Evolutionary conservation across 2,888 invertebrate species (phyloP), one percentile per base, ranked within the genome.

Genomic region (Gnatocerus cornutus): DNA sequence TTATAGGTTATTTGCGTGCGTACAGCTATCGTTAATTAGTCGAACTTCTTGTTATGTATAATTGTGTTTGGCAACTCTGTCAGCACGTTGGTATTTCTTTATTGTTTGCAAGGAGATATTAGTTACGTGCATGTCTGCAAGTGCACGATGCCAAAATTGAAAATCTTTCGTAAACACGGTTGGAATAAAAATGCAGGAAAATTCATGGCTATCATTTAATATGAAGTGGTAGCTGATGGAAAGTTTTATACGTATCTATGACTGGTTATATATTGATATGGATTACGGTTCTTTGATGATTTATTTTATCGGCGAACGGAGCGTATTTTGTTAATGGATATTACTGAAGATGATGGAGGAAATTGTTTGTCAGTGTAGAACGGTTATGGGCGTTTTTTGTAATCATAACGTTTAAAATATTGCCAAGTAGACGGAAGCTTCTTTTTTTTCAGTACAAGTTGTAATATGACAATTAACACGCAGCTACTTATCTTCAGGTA

Each of bases 21-120:
- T 13, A 8, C 21, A 13, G 43, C 16, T 10, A 30, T 12, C 61
- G 48, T 61, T 61, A 61, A 61, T 61, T 61, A 61, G 50, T 48
- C 16, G 50, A 10, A 16, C 16, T 14, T 48, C 61, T 39, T 61
- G 61, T 61, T 48, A 50, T 13, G 12, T 61, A 50, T 48, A 61
- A 61, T 61, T 48, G 37, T 48, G 48, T 46, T 61, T 61, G 61
- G 61, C 61, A 61, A 61, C 16, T 9, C 16, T 7, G 16, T 46
- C 12, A 9, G 9, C 10, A 12, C 12, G 43, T 10, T 8, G 16
- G 46, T 21, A 46, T 46, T 46, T 50, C 10, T 50, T 29, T 41
- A 13, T 41, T 13, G 41, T 41, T 5, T 41, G 33, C 12, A 13
- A 6, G 12, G 41, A 41, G 6, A n/a, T 41, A 41, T 41, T 39